Conservation (phyloP, 92 coral and sea anemone genomes). For the Epizoanthus ramosus region DNA sequence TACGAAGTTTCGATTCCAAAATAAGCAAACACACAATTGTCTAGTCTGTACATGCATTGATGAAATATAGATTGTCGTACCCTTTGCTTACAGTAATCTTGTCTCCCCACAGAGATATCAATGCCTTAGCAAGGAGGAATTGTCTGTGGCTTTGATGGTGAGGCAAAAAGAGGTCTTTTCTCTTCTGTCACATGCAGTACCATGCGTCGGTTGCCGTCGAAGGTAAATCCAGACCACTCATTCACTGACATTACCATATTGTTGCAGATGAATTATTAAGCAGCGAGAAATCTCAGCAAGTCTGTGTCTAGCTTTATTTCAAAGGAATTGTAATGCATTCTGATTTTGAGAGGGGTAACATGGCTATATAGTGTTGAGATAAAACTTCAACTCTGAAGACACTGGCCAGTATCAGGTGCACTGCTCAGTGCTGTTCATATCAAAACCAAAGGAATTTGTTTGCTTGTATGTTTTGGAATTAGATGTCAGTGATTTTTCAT, state of each 20-base stretch:
- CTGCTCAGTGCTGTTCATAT: too few relatives aligned
- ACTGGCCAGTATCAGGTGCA: too few relatives aligned
- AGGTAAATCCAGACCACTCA: conserved; percentile 62
- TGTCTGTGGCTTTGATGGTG: conserved; percentile 82
- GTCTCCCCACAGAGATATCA: conserved; percentile 71
- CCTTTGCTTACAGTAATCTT: background rate
- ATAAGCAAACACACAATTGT: background rate
- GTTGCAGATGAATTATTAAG: conserved; percentile 11
- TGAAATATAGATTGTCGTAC: conserved; percentile 13
- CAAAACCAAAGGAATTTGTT: background rate
- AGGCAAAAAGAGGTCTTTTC: conserved; percentile 89
- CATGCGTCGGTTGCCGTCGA: conserved; percentile 97
- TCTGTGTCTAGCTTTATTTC: background rate
- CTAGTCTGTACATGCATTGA: background rate
- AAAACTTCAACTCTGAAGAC: too few relatives aligned
- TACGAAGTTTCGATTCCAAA: background rate
- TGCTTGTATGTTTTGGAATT: background rate
- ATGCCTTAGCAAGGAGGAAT: conserved; percentile 82
- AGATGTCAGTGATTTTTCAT: conserved; percentile 9
- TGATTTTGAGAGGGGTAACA: background rate
- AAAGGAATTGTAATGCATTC: too few relatives aligned
- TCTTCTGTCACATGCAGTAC: conserved; percentile 89
- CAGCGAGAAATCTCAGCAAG: conserved; percentile 14
- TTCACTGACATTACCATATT: conserved; percentile 18
- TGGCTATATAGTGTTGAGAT: too few relatives aligned